Conservation (phyloP, 2,113 vertebrate genomes). For the Scortum barcoo region DNA sequence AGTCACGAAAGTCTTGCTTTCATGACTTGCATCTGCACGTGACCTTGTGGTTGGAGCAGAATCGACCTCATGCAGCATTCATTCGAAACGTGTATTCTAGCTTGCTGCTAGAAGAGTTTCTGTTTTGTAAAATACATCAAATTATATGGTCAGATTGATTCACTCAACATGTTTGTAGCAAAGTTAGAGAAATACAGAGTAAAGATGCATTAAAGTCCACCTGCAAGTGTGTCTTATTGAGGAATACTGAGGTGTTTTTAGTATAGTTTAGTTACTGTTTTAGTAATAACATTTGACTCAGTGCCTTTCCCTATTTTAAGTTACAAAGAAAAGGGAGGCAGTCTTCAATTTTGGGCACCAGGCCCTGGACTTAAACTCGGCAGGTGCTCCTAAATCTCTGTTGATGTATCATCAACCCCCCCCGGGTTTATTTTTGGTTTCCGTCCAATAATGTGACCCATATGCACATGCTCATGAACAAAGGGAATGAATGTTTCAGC, state of each 20-base stretch:
- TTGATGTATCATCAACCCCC: conserved; percentile 24
- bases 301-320: neutral
- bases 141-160: conserved; percentile 1
- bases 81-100: too few relatives aligned
- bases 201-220: neutral
- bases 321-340: neutral
- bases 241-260: neutral
- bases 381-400: conserved; percentile 46
- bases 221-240: neutral
- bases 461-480: conserved; percentile 4
- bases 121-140: neutral
- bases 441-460: conserved; percentile 24
- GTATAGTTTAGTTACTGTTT: neutral
- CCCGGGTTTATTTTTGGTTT: conserved; percentile 26
- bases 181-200: conserved; percentile 14
- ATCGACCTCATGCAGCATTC: too few relatives aligned
- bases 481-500: neutral
- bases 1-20: too few relatives aligned
- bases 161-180: conserved; percentile 2
- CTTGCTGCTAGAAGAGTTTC: neutral
- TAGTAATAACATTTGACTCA: neutral
- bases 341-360: conserved; percentile 20
- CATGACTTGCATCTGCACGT: conserved; percentile 12
- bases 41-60: conserved; percentile 1
- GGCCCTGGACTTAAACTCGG: neutral